These are phyloP conservation scores for Hoplostethus atlanticus DNA, from an alignment of 2,797 vertebrate species.

Conservation along the genomic window DNA sequence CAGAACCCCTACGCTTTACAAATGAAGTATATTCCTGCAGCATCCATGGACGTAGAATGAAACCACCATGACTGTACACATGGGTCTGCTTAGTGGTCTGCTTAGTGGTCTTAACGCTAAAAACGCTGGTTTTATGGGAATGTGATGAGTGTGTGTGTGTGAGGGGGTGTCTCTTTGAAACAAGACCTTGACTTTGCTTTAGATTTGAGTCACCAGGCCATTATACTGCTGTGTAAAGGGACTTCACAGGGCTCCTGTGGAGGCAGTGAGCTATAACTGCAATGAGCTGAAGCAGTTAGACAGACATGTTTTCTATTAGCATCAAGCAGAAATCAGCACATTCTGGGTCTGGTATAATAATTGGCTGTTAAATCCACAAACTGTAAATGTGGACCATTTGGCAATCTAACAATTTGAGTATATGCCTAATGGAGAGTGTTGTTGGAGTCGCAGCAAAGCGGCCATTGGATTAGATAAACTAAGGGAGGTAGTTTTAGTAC, in stretches of 20 bases:
- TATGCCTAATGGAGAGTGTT: background rate
- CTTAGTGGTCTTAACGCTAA: constrained; percentile 33
- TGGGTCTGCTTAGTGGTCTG: constrained; percentile 40
- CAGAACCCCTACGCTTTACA: constrained; percentile 4
- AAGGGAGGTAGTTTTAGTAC: background rate
- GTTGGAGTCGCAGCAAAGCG: too few relatives aligned
- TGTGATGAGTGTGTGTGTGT: background rate
- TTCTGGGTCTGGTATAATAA: constrained; percentile 46
- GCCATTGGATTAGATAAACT: background rate
- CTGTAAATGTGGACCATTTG: constrained; percentile 33
- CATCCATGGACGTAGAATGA: constrained; percentile 14
- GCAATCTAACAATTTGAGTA: constrained; percentile 3
- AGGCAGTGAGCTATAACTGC: constrained; percentile 34
- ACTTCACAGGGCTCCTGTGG: constrained; percentile 37
- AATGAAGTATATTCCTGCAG: background rate
- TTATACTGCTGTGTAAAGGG: background rate
- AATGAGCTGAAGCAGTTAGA: constrained; percentile 23
- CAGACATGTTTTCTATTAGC: constrained; percentile 65
- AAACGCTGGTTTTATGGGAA: constrained; percentile 56
- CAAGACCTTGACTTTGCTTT: constrained; percentile 39
- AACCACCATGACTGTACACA: constrained; percentile 34
- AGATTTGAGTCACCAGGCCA: constrained; percentile 29
- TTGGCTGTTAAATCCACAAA: constrained; percentile 64
- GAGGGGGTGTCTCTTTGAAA: constrained; percentile 35
- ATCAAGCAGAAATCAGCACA: constrained; percentile 59